Percentiles rank a stretch among this genome's conserved stretches.
phyloP scores from a whole-genome alignment of 2,113 vertebrate species.

The Oreotrochilus melanogaster region DNA sequence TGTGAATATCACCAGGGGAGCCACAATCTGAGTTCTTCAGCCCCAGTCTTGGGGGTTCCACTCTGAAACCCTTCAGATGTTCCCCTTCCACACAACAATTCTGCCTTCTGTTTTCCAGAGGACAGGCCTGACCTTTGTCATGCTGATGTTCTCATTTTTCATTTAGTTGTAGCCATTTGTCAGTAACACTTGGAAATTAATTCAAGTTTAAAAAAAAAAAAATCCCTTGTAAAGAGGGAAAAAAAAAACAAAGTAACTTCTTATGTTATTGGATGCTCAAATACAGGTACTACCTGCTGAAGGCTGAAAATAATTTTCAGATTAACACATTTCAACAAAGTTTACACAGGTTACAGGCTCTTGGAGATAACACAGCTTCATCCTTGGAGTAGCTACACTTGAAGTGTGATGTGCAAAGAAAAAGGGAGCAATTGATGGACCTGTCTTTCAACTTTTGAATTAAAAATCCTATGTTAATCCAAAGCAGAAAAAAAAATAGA shows the following conservation, averaged over 20 bases:
- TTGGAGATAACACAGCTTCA: not conserved
- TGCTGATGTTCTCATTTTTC: not conserved
- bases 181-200: not conserved
- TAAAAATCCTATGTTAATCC: not conserved
- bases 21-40: slow-evolving; percentile 33
- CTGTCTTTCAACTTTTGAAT: not conserved
- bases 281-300: not conserved
- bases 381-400: not conserved
- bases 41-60: not conserved
- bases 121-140: not conserved
- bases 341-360: not conserved
- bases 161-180: not conserved
- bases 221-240: not conserved
- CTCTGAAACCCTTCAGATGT: not conserved
- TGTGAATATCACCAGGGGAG: not conserved
- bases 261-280: not conserved
- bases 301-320: not conserved
- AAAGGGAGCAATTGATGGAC: not conserved
- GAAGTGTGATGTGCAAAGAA: not conserved
- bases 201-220: not conserved
- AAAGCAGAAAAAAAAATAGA: not conserved
- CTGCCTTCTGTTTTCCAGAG: not conserved
- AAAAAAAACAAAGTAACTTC: not conserved
- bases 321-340: not conserved
- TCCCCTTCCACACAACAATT: not conserved